phyloP scores from a whole-genome alignment of 2,797 vertebrate species.

The Cottoperca gobio region DNA sequence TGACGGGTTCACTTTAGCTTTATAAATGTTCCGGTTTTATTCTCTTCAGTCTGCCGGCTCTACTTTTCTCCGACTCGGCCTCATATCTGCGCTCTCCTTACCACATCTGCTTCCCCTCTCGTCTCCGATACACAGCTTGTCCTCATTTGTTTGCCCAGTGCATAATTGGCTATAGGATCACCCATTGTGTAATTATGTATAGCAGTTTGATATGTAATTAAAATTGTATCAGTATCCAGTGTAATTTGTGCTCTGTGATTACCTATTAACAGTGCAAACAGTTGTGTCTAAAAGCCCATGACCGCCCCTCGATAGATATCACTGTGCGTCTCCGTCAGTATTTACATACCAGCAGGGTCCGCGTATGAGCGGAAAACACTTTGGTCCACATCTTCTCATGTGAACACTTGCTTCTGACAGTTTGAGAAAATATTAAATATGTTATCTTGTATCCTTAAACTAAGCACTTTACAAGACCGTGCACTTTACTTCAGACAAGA shows the following conservation, averaged over 20 bases:
- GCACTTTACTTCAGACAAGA: constrained; percentile 34
- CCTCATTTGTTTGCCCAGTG: constrained; percentile 78
- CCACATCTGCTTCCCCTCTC: constrained; percentile 67
- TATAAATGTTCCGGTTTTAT: constrained; percentile 24
- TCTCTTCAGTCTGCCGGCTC: constrained; percentile 30
- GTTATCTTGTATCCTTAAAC: constrained; percentile 18
- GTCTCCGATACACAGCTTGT: constrained; percentile 62
- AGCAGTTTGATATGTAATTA: constrained; percentile 84
- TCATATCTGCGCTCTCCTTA: constrained; percentile 50
- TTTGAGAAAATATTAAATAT: constrained; percentile 17
- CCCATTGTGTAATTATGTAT: constrained; percentile 84
- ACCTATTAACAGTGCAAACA: constrained; percentile 82
- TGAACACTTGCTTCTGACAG: constrained; percentile 2
- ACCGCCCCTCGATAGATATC: constrained; percentile 75
- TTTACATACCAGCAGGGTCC: constrained; percentile 62
- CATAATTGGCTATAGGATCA: constrained; percentile 83
- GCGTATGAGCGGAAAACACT: background rate
- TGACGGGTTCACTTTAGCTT: constrained; percentile 53
- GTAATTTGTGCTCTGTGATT: constrained; percentile 80
- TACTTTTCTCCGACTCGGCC: constrained; percentile 24
- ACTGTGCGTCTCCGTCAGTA: constrained; percentile 45
- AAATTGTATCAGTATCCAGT: constrained; percentile 80
- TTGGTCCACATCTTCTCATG: background rate
- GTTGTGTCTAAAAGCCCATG: constrained; percentile 79
- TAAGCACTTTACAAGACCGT: constrained; percentile 8